Evolutionary conservation across 2,888 invertebrate species (phyloP), one percentile per base, ranked within the genome.

Genomic region (Sinohyriopsis cumingii): DNA sequence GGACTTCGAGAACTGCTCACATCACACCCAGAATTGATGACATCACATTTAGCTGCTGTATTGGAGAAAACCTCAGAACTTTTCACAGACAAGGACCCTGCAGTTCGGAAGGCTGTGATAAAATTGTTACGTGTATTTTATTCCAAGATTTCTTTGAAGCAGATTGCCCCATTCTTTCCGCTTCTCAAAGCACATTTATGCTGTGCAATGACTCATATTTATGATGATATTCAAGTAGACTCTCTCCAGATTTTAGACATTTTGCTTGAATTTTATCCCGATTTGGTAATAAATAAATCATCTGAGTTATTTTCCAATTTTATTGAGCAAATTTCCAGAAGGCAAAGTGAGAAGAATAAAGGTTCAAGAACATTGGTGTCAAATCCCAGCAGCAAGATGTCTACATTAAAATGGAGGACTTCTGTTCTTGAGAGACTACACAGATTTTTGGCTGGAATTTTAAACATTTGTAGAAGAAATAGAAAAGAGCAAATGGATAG

Each of bases 201-300:
- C 67, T 96, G 96, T 91, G 95, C 95, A 0, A 95, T 97, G 95
- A 96, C 96, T 0, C 95, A 97, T 84, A 95, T 97, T 72, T 93
- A 95, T 87, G 92, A 92, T 19, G 91, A 92, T 65, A 94, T 97
- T 75, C 95, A 96, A 87, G 94, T 95, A 87, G 96, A 96, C 89
- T 95, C 96, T 0, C 91, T 97, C 0, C 87, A 93, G 1, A 93
- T 96, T 77, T 90, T 97, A 24, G 96, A 96, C 86, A 91, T 94
- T 59, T 91, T 96, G n/a, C 89, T 96, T 20, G 91, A 92, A 59
- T 92, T 93, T 81, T 92, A 93, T 67, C 94, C 95, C 3, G 86
- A 89, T 9, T 91, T 95, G 63, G 92, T 96, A 3, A 93, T 93
- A 0, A 90, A 92, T 67, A 93, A 94, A 85, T 93, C 94, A 70